These are phyloP conservation scores for Drosophila kambysellisi DNA, from an alignment of 2,888 invertebrate genomes.

Conservation along the genomic window DNA sequence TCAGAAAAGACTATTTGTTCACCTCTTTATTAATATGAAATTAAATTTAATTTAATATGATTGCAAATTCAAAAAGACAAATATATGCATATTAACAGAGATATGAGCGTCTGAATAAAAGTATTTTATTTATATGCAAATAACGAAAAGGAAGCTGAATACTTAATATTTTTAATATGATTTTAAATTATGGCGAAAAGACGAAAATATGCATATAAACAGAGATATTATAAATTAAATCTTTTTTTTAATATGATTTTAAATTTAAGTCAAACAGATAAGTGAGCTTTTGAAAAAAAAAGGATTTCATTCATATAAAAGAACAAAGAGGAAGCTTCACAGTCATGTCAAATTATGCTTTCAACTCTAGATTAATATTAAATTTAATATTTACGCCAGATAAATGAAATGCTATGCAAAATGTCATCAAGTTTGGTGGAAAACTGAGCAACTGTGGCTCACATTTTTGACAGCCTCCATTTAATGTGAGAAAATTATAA, in stretches of 20 bases:
- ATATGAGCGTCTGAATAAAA: not conserved
- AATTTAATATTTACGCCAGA: not conserved
- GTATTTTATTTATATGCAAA: not conserved
- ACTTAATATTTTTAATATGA: not conserved
- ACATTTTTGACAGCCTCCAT: not conserved
- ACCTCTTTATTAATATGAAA: not conserved
- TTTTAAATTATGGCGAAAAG: not conserved
- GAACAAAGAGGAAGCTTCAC: not conserved
- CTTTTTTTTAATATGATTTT: not conserved
- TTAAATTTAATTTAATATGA: not conserved
- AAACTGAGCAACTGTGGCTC: not conserved
- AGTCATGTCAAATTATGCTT: not conserved
- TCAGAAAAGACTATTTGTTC: not conserved
- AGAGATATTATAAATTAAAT: no score
- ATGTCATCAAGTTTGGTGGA: not conserved
- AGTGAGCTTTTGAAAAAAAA: not conserved
- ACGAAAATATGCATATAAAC: not conserved
- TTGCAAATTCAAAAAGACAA: not conserved
- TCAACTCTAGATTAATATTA: not conserved
- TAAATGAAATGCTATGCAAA: not conserved
- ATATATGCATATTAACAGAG: not conserved
- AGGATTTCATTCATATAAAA: not conserved
- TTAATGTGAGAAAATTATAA: constrained; percentile 1
- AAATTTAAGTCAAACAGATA: not conserved
- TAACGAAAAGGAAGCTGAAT: not conserved